Conservation (phyloP, 2,113 vertebrate species). For the Sinocyclocheilus rhinocerous region DNA sequence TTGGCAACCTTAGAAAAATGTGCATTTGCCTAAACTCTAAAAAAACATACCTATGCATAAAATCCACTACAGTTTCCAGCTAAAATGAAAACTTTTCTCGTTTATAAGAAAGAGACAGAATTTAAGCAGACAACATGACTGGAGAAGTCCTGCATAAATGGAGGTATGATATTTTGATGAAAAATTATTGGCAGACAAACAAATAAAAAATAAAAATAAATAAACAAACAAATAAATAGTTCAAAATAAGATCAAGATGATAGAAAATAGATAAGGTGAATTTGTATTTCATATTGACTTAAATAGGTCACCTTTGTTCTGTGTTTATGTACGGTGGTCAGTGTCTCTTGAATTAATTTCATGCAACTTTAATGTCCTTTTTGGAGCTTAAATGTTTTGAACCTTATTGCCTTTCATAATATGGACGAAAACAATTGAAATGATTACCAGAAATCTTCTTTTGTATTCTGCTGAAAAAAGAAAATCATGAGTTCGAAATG, state of each 20-base stretch:
- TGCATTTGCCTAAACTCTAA: background rate
- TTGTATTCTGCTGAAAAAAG: background rate
- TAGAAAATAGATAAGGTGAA: background rate
- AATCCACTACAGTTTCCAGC: background rate
- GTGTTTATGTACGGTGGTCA: background rate
- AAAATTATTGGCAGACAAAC: no score
- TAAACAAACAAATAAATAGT: no score
- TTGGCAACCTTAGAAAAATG: background rate
- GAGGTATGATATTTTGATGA: no score
- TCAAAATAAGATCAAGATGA: background rate
- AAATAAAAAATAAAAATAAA: no score
- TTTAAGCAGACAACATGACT: background rate
- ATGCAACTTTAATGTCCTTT: background rate
- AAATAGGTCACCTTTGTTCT: no score
- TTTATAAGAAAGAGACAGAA: no score
- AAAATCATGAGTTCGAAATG: background rate
- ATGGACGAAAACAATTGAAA: background rate
- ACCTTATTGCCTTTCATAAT: background rate
- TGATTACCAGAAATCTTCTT: background rate
- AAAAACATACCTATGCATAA: background rate
- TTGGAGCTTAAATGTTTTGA: background rate
- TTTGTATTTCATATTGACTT: background rate
- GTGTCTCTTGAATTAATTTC: background rate
- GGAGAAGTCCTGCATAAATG: no score
- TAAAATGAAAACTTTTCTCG: background rate